These are phyloP conservation scores for Drosophila truncata DNA, from an alignment of 1,140 invertebrate species.

Conservation along the genomic window DNA sequence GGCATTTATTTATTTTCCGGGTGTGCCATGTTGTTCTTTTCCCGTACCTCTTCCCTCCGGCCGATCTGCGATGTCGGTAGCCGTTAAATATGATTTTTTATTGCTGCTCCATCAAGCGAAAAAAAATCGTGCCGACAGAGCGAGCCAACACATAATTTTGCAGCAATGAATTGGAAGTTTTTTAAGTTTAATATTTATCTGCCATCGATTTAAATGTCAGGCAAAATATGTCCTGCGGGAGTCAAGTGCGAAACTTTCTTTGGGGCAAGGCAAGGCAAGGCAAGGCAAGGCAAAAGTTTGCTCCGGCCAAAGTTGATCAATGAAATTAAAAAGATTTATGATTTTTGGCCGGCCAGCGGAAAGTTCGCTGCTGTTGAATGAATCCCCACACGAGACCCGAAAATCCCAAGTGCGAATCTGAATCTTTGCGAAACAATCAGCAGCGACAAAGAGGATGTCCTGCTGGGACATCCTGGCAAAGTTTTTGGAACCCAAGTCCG, in stretches of 20 bases:
- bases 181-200: conserved; percentile 76
- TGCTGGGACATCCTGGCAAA: conserved; percentile 44
- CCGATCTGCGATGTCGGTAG: conserved; percentile 18
- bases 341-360: conserved; percentile 61
- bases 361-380: conserved; percentile 60
- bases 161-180: conserved; percentile 68
- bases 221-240: conserved; percentile 67
- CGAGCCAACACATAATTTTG: conserved; percentile 68
- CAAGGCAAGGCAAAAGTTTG: conserved; percentile 48
- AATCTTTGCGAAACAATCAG: conserved; percentile 64
- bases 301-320: conserved; percentile 64
- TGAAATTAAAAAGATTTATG: conserved; percentile 84
- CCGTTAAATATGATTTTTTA: conserved; percentile 62
- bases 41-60: conserved; percentile 21
- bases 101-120: conserved; percentile 32
- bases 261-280: conserved; percentile 17
- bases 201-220: conserved; percentile 81
- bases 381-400: conserved; percentile 45
- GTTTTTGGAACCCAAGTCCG: conserved; percentile 49
- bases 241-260: conserved; percentile 77
- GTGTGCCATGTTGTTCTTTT: conserved; percentile 20
- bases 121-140: conserved; percentile 45
- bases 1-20: conserved; percentile 54
- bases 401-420: conserved; percentile 39
- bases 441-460: conserved; percentile 21